Evolutionary conservation across 1,140 invertebrate species (phyloP), one percentile per base, ranked within the genome.

Genomic region (Steinernema feltiae): DNA sequence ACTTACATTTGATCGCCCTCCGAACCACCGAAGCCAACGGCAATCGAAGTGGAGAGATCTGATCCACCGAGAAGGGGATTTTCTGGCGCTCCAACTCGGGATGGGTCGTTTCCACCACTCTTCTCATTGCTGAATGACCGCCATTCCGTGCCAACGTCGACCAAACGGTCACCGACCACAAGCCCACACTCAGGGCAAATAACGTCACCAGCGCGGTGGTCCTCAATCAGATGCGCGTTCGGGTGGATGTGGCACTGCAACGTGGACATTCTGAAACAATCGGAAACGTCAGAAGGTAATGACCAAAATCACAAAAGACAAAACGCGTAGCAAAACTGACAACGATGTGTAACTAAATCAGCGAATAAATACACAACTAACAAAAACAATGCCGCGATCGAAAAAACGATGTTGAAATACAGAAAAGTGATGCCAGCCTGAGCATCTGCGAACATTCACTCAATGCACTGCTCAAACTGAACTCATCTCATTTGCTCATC

Each of bases 141-240:
- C 97, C 97, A 99, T 88, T 99, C 97, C n/a, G 96, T 98, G n/a
- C 97, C 96, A n/a, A 99, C 97, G 89, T 99, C 97, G 80, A 99
- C 95, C 0, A 99, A 94, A 86, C 95, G 92, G 88, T 99, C 97
- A 30, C 97, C 97, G 32, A 99, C 97, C 69, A 99, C 97, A 69
- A 98, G 90, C 24, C 97, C 97, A 90, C 97, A 99, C 89, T 97
- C 94, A 30, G 94, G 93, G 88, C 97, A 99, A 84, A 99, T 97
- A 90, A 97, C 93, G 88, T 99, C 97, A 24, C 97, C 97, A 80
- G 97, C 97, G 85, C 96, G 90, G 86, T 98, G 97, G 88, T 99
- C 97, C 88, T 99, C 97, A 80, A 99, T 93, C 24, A 99, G 89
- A 70, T 92, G 90, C 72, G 95, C 93, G 88, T 98, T 94, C 80